Evolutionary conservation across 2,113 vertebrate genomes (phyloP).

Genomic region (Rhinoptilus africanus): DNA sequence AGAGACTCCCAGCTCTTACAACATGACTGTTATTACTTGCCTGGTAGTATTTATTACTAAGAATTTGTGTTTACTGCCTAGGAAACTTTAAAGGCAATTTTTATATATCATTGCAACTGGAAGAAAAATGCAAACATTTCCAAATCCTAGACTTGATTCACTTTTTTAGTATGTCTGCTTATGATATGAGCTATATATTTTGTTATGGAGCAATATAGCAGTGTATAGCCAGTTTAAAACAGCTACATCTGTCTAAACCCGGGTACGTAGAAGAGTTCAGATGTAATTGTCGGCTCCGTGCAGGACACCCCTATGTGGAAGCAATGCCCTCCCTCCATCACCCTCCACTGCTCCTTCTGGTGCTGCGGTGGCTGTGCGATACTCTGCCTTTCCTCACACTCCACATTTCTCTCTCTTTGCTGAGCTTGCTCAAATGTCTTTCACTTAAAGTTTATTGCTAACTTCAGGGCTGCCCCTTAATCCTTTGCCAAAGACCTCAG

Average conservation of each 20-base stretch:
- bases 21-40: not conserved
- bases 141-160: not conserved
- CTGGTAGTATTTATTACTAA: not conserved
- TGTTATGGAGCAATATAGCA: not conserved
- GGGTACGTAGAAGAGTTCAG: not conserved
- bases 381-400: not conserved
- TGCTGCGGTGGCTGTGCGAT: not conserved
- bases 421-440: not conserved
- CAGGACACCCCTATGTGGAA: not conserved
- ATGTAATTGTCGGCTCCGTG: not conserved
- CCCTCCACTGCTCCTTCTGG: not conserved
- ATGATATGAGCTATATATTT: not conserved
- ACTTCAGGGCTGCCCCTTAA: not conserved
- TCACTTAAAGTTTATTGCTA: not conserved
- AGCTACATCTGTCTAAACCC: not conserved
- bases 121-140: not conserved
- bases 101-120: not conserved
- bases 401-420: accelerated
- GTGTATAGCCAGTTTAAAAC: not conserved
- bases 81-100: not conserved
- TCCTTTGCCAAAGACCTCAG: not conserved
- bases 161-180: not conserved
- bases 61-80: not conserved
- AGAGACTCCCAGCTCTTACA: not conserved
- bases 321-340: not conserved